Evolutionary conservation across 1,140 invertebrate species (phyloP), one percentile per base, ranked within the genome.

Genomic region (Leptoteleia sp.): DNA sequence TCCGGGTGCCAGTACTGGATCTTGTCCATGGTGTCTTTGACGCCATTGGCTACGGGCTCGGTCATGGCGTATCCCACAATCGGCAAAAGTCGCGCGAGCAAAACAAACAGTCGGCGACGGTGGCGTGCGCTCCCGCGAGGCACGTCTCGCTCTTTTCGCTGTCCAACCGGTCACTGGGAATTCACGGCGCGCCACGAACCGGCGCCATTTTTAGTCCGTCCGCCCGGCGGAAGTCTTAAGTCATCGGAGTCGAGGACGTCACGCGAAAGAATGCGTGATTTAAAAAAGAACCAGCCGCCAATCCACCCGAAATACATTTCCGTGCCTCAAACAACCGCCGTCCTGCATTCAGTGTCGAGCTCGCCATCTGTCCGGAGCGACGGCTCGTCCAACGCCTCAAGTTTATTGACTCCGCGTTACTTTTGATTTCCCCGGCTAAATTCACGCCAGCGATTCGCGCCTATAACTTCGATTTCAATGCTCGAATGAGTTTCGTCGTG

Each of bases 1-100:
- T 88, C 87, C 19, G 87, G 87, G 68, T 83, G 82, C 87, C 86
- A 89, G 62, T 88, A 85, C 59, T 88, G 87, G 62, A 89, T 89
- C 55, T 84, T 87, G 9, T 84, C 83, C 87, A 88, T 89, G 6
- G 83, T 88, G 65, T 86, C 83, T 12, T 35, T 78, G 80, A 80
- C 85, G 42, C 81, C 82, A 40, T 87, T 84, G 3, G 52, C 40
- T n/a, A 75, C n/a, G n/a, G 45, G 35, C 15, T 15, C 42, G 40
- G 79, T 37, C 67, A 71, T 71, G 25, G 19, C 33, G 7, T 4
- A 17, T 25, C 11, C 31, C 15, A 17, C n/a, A n/a, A 25, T 38
- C 9, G 16, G 15, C 33, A 22, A 22, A 22, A 22, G 52, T 12
- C n/a, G n/a, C 13, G 16, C 40, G 40, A 37, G 61, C 37, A 54